phyloP scores from a whole-genome alignment of 2,113 vertebrate genomes.

The Lota lota region DNA sequence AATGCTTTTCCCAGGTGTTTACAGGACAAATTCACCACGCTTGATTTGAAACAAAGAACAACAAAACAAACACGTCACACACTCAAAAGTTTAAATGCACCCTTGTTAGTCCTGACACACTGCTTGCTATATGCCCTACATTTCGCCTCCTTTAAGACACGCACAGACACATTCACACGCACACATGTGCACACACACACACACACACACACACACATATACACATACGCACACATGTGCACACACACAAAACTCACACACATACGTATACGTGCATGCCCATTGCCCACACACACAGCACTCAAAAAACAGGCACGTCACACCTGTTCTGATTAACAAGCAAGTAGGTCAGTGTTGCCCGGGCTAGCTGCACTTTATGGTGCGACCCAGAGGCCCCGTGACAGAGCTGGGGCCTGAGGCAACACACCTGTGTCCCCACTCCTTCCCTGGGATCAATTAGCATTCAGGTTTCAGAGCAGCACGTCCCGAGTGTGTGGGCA shows the following conservation, averaged over 20 bases:
- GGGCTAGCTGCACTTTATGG: conserved; percentile 25
- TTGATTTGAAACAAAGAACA: no score
- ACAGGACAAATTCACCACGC: no score
- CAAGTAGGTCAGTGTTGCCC: conserved; percentile 62
- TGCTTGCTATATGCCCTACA: no score
- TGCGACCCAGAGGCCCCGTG: conserved; percentile 51
- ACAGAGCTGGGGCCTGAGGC: conserved; percentile 60
- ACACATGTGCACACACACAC: no score
- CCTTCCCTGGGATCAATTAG: conserved; percentile 76
- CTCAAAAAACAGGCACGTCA: conserved; percentile 27
- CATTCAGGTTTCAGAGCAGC: conserved; percentile 69
- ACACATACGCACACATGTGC: neutral
- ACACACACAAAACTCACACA: conserved; percentile 25
- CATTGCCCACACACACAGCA: conserved; percentile 24
- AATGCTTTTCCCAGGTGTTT: neutral
- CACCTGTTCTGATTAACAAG: conserved; percentile 60
- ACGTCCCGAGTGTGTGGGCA: conserved; percentile 51
- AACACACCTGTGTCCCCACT: conserved; percentile 72
- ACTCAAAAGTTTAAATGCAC: no score
- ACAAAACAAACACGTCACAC: no score
- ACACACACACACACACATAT: no score
- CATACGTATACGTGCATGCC: conserved; percentile 7
- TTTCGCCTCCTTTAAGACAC: no score
- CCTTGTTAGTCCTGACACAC: no score
- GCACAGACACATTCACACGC: no score